Evolutionary conservation across 1,140 invertebrate genomes (phyloP).

Genomic region (Charaxes varanes): DNA sequence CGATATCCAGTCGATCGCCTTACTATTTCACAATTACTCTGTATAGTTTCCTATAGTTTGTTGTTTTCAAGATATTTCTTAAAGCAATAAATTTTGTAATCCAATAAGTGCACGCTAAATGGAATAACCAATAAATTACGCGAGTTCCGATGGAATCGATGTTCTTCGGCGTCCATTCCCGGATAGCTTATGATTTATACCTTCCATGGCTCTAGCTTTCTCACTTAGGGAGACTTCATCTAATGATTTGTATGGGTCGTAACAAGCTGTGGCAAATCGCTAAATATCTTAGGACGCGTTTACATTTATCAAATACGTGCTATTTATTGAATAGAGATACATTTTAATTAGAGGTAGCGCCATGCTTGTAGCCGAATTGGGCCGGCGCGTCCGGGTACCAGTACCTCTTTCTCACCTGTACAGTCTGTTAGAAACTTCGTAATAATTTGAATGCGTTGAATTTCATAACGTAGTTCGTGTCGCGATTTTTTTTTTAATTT

Average conservation of each 20-base stretch:
- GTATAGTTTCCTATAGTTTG: not conserved
- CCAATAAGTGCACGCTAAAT: slow-evolving; percentile 16
- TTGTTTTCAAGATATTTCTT: slow-evolving; percentile 9
- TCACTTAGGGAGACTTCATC: slow-evolving; percentile 9
- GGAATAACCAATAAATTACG: slow-evolving; percentile 15
- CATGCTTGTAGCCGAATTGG: too few species aligned
- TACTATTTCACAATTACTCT: too few species aligned
- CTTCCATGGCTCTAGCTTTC: slow-evolving; percentile 20
- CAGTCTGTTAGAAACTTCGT: too few species aligned
- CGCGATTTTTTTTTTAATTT: too few species aligned
- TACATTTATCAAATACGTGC: too few species aligned
- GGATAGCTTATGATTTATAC: slow-evolving; percentile 28
- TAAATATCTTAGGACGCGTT: slow-evolving; percentile 5
- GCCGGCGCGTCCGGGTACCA: too few species aligned
- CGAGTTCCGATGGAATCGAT: slow-evolving; percentile 18
- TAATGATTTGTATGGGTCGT: slow-evolving; percentile 11
- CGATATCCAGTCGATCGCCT: too few species aligned
- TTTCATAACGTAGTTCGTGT: too few species aligned
- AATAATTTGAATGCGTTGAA: too few species aligned
- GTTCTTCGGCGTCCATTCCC: slow-evolving; percentile 25
- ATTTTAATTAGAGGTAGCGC: too few species aligned
- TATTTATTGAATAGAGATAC: too few species aligned
- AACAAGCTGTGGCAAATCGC: slow-evolving; percentile 9
- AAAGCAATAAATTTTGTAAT: slow-evolving; percentile 28
- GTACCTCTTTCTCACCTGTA: too few species aligned